Evolutionary conservation across 2,888 invertebrate genomes (phyloP), one percentile per base, ranked within the genome.

Genomic region (Trichogramma dendrolimi): DNA sequence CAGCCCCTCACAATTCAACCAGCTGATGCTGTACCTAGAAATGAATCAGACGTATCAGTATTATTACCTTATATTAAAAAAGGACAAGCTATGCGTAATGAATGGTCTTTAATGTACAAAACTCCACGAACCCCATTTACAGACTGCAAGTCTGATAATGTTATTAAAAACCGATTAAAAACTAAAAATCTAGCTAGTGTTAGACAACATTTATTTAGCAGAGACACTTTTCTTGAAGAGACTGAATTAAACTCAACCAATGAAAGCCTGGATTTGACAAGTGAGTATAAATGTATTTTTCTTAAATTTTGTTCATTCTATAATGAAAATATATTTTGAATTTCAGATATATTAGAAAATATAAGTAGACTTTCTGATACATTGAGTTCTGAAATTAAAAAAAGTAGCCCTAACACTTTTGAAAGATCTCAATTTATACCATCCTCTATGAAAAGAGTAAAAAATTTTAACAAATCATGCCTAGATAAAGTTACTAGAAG

Each of bases 71-170:
- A 79, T 40, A 79, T 79, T 56, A 70, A 73, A 65, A 73, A 72
- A 39, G 79, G 79, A 5, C 71, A 71, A 39, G 68, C 69, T 6
- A 74, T 79, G 71, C 74, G 79, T 2, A 72, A 64, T 0, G 77
- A 78, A 56, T 71, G 75, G 63, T 77, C 78, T 2, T 67, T 78
- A 27, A 78, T 79, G 77, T 79, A 78, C 61, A 77, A 76, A 68
- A 77, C 78, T 4, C 77, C 78, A 2, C 27, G 27, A 2, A 27
- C 27, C 27, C 63, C 61, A 48, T 70, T 60, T 59, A 58, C 46
- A 41, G 64, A 56, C 27, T 64, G 63, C 5, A 61, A 65, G 8
- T 6, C 55, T 7, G 60, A 66, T 46, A 58, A 62, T 10, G 11
- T 40, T 2, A 7, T 53, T 1, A 66, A 67, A 10, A 67, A 58